Base-by-base conservation (phyloP, 2,888 invertebrate species). In the Ceramica pisi region DNA sequence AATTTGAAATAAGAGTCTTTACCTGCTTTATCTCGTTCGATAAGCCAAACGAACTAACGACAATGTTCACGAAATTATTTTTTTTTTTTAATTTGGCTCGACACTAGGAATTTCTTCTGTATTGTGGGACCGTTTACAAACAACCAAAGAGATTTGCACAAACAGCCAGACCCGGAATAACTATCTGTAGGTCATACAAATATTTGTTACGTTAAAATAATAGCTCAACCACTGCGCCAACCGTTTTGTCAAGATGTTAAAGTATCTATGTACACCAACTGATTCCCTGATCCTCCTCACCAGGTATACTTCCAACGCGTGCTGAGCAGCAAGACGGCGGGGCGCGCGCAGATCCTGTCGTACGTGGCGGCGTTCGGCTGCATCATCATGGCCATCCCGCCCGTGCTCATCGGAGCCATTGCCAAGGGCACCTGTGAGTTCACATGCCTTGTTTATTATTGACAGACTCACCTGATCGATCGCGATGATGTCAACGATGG, bases 301-400 rank as follows among this genome's bases (percentile, higher is more conserved):
- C 93, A 98, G 97, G 99, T 99, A 44, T 99, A 99, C 93, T 99
- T 99, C 95, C 99, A 99, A 96, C 97, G 99, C 55, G 99, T 99
- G 65, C 96, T 99, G 87, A 99, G 99, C 76, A 99, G 99, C 89
- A 99, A 99, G 96, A 98, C 99, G 0, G 99, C 99, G 0, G 97
- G 97, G 10, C 97, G 99, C 67, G 99, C 99, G 55, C 99, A 99
- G 95, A 93, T 99, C 67, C 96, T 99, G 84, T 99, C 99, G 38
- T 99, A 98, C 94, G 98, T 99, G 64, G 99, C 99, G 1, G 99
- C 99, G 10, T 95, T 98, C 78, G 99, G 99, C 26, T 99, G 99
- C 94, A 97, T 99, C 88, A 95, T 99, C 88, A 99, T 99, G 99
- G 99, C 99, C 61, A 98, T 99, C 86, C 99, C 99, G 48, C 99